Conservation (phyloP, 2,888 invertebrate genomes). For the Salpingus planirostris region DNA sequence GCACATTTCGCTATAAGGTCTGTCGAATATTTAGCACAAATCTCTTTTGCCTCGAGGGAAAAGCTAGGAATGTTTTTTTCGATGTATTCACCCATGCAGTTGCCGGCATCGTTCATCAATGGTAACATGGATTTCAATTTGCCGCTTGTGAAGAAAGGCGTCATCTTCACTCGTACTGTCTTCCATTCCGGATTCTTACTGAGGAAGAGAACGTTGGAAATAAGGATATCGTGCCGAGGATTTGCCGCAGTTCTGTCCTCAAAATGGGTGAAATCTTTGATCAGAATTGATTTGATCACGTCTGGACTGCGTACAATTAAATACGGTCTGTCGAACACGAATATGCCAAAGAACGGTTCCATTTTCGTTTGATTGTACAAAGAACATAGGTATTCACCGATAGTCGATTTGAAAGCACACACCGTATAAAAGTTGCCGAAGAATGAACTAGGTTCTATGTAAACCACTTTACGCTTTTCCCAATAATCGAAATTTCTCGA, state of each 20-base stretch:
- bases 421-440: conserved; percentile 22
- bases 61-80: conserved; percentile 3
- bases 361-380: conserved; percentile 17
- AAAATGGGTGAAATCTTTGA: conserved; percentile 45
- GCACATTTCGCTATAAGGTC: conserved; percentile 42
- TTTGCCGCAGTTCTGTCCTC: conserved; percentile 41
- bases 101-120: conserved; percentile 38
- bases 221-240: conserved; percentile 38
- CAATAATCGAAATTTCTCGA: conserved; percentile 25
- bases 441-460: conserved; percentile 21
- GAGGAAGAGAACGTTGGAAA: conserved; percentile 39
- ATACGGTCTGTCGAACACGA: conserved; percentile 43
- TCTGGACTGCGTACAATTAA: conserved; percentile 42
- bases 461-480: conserved; percentile 21
- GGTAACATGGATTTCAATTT: conserved; percentile 48
- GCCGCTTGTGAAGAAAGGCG: conserved; percentile 47
- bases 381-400: conserved; percentile 13
- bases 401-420: conserved; percentile 10
- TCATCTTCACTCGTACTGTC: conserved; percentile 43
- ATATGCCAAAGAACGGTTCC: conserved; percentile 42
- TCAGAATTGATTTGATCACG: conserved; percentile 41
- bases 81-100: conserved; percentile 24
- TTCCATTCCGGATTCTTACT: conserved; percentile 47
- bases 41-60: conserved; percentile 29
- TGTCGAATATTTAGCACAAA: conserved; percentile 37